Conservation (phyloP, 30 jellyfish, hydroid and myxozoan genomes). For the Chironex yamaguchii region DNA sequence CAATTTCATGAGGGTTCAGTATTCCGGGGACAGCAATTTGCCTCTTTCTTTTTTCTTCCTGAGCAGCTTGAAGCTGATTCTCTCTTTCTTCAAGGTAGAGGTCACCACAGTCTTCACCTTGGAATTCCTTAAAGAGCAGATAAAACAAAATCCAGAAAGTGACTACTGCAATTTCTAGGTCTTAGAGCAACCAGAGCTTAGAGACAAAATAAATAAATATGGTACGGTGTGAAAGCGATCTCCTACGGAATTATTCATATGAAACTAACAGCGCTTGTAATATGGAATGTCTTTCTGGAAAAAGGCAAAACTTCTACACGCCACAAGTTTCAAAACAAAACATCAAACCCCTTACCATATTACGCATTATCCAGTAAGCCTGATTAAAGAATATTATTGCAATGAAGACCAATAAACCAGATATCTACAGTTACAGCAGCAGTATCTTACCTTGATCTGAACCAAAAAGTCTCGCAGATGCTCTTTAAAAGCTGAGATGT, state of each 20-base stretch:
- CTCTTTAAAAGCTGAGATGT: conserved; percentile 83
- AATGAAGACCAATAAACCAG: neutral
- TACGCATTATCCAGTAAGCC: too few species aligned
- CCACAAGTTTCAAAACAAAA: too few species aligned
- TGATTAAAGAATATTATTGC: neutral
- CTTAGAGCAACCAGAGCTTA: too few species aligned
- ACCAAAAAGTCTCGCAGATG: conserved; percentile 94
- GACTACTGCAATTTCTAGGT: too few species aligned
- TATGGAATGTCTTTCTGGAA: too few species aligned
- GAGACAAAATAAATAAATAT: too few species aligned
- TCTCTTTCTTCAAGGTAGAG: conserved; percentile 95
- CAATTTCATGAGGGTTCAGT: conserved; percentile 94
- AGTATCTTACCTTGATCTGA: conserved; percentile 80
- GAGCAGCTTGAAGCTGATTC: conserved; percentile 87
- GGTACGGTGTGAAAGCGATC: too few species aligned
- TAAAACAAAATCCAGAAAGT: neutral
- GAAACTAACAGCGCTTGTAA: too few species aligned
- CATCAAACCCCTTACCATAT: too few species aligned
- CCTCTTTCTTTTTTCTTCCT: conserved; percentile 91
- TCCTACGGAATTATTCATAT: too few species aligned
- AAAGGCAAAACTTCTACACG: too few species aligned
- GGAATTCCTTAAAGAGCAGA: conserved; percentile 74
- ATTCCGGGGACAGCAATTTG: conserved; percentile 98
- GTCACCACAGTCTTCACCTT: conserved; percentile 95
- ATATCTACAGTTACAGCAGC: too few species aligned